Evolutionary conservation across 35 echinoderm and acorn worm species (phyloP), one percentile per base, ranked within the genome.

Genomic region (Acanthaster planci): DNA sequence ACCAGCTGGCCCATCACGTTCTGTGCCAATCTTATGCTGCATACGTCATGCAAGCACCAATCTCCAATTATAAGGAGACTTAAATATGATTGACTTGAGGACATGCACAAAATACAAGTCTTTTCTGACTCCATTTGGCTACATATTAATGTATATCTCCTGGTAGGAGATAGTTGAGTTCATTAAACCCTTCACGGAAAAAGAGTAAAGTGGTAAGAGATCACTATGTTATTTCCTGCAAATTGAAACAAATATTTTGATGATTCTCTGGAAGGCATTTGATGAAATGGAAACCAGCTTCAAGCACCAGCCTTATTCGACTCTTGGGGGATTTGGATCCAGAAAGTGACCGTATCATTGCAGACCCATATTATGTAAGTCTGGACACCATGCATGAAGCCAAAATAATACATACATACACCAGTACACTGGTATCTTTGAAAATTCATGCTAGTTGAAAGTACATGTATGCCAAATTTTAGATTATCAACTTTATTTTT

Each of bases 361-460:
- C 21, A 31, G 79, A 82, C 17, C 79, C 79, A 17, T 82, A 82
- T 29, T 82, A 82, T 51, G 79, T 82, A 82, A n/a, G n/a, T n/a
- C n/a, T n/a, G n/a, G 42, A 39, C 42, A 27, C n/a, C 67, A 10
- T 14, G 55, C 12, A 57, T 14, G 12, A 14, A 57, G 22, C 12
- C 12, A n/a, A n/a, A 12, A 14, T 57, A 14, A 14, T 12, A 14
- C 55, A 14, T 57, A n/a, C 55, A 14, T 12, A n/a, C 12, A n/a
- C 55, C 55, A 14, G 22, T 57, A 57, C 55, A 57, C 22, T 57
- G 55, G 55, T 12, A 14, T 22, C 36, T 9, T 23, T 10, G 36
- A 10, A 76, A 7, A 76, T 7, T 27, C 67, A 9, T n/a, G 7
- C 36, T 10, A 27, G 8, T 76, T 7, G 8, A 27, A 23, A 76